phyloP scores from a whole-genome alignment of 2,797 vertebrate species.

The Sternarchorhynchus goeldii region DNA sequence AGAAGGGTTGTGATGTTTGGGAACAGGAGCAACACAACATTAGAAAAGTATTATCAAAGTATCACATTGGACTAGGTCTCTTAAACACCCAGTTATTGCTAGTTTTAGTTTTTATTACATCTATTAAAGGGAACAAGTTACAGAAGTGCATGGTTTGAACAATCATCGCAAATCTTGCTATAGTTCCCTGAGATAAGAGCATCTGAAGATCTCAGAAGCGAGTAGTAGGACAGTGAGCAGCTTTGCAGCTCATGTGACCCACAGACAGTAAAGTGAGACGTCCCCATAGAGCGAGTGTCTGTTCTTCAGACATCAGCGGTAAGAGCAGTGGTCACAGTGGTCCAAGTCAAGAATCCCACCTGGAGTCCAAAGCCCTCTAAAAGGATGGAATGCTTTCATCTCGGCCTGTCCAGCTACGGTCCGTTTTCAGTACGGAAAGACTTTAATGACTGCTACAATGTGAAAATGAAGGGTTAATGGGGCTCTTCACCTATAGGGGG shows the following conservation, averaged over 20 bases:
- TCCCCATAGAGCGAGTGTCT: slow-evolving; percentile 53
- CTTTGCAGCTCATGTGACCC: slow-evolving; percentile 61
- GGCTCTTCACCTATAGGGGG: neutral
- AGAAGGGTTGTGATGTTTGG: too few relatives aligned
- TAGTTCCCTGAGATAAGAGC: neutral
- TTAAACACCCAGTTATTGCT: too few relatives aligned
- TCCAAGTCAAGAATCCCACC: slow-evolving; percentile 38
- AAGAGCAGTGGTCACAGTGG: slow-evolving; percentile 27
- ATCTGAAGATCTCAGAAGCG: neutral
- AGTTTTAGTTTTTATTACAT: neutral
- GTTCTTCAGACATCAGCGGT: slow-evolving; percentile 56
- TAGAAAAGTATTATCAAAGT: too few relatives aligned
- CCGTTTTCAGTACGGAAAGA: slow-evolving; percentile 9
- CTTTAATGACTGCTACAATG: slow-evolving; percentile 30
- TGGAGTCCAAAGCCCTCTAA: slow-evolving; percentile 37
- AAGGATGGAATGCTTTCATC: slow-evolving; percentile 42
- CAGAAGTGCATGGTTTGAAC: too few relatives aligned
- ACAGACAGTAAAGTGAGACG: slow-evolving; percentile 58
- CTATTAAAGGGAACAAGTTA: neutral
- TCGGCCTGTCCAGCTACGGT: neutral
- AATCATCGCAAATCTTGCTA: neutral
- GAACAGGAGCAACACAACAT: too few relatives aligned
- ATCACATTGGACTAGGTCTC: too few relatives aligned
- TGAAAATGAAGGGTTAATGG: slow-evolving; percentile 15
- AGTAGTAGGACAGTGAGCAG: neutral